Base-by-base conservation (phyloP, 1,140 invertebrate genomes). In the Phocides pigmalion region DNA sequence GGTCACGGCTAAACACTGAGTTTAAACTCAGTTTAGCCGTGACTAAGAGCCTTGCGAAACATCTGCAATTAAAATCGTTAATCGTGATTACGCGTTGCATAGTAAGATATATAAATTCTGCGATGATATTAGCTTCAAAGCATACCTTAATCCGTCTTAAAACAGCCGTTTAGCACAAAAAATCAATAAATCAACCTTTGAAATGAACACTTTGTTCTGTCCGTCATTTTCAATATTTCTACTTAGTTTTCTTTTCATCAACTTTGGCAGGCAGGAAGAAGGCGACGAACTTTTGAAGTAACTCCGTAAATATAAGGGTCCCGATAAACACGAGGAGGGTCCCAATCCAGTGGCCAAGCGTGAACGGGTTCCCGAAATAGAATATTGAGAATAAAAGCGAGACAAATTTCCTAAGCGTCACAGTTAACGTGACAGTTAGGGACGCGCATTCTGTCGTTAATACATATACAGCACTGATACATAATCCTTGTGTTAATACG, bases 301-400 rank as follows among this genome's bases (percentile, higher is more conserved):
- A 72, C 89, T 98, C 97, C 0, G 96, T 96, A 81, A 99, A 99
- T 51, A 99, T 94, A 15, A 99, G 84, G 4, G 98, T 99, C 4
- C 99, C 98, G 17, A 94, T 81, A 89, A 99, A 99, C 0, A 99
- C 98, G 32, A 98, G 88, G 4, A 94, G 62, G 0, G 98, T 98
- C 16, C 98, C 98, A 41, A 97, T 78, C 98, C 98, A 99, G 84
- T 99, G 99, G 44, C 94, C 94, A 0, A 95, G 2, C 0, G 98
- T 99, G 81, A 99, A 99, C 1, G 96, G 95, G 93, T 99, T 99
- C 66, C 95, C 92, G 85, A 99, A 99, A 84, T 99, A 99, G 32
- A 98, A 78, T 74, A 99, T 99, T 1, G 98, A 99, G 82, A 99
- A 96, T 12, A 99, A 89, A 39, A 99, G 91, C 6, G 98, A 99